Base-by-base conservation (phyloP, 2,888 invertebrate species). In the Drosophila nigricruria region DNA sequence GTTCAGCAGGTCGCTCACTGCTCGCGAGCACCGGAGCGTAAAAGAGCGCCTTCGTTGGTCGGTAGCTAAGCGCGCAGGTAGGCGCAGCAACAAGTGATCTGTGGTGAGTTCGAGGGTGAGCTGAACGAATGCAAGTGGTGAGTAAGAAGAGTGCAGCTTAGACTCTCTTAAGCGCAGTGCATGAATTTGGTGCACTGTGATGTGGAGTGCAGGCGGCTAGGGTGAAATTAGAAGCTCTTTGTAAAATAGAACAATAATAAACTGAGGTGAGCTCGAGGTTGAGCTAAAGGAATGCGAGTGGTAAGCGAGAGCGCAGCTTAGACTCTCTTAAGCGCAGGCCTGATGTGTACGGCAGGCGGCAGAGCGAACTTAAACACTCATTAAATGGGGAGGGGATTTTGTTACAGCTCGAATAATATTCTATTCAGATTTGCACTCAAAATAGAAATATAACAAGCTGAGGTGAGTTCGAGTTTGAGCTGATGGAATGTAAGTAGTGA, bases 181-280 rank as follows among this genome's bases (percentile, higher is more conserved):
- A 1, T 18, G 50, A 77, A 71, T 82, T 80, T 77, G 78, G 83
- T 77, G 83, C 81, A 80, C 72, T 49, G 81, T 86, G 83, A 43
- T 40, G 12, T n/a, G 5, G 5, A 27, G 25, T 0, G 1, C n/a
- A 3, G 2, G 23, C 6, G 9, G 12, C 8, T 23, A n/a, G 4
- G 5, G 20, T 30, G 49, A 57, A 49, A n/a, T 43, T 23, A 20
- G 8, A 5, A 4, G 6, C 14, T 52, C 20, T n/a, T n/a, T n/a
- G n/a, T n/a, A n/a, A n/a, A n/a, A n/a, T n/a, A n/a, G n/a, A n/a
- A n/a, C n/a, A n/a, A n/a, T n/a, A n/a, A n/a, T n/a, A n/a, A n/a
- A n/a, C 50, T 27, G 32, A 34, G 16, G 16, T 3, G 42, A 40
- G 52, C 23, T 52, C 16, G 25, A n/a, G 27, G 62, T 36, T 30